These are phyloP conservation scores for Dunckerocampus dactyliophorus DNA, from an alignment of 2,113 vertebrate genomes.

Conservation along the genomic window DNA sequence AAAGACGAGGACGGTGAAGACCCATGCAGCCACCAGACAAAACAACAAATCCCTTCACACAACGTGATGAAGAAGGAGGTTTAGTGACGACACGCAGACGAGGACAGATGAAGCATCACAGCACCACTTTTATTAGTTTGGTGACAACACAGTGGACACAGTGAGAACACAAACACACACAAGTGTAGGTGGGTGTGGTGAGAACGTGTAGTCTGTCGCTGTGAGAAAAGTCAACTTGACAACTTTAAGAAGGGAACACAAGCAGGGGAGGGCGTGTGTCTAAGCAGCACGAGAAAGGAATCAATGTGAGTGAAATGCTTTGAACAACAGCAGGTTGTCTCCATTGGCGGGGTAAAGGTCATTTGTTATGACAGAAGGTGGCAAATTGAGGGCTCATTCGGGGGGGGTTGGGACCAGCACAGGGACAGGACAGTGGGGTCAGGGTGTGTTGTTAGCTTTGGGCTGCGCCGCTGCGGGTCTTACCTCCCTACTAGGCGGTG, in stretches of 20 bases:
- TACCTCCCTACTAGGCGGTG: slow-evolving; percentile 70
- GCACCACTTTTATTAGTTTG: slow-evolving; percentile 68
- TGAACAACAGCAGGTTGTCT: no score
- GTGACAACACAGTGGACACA: slow-evolving; percentile 45
- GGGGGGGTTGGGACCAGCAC: slow-evolving; percentile 7
- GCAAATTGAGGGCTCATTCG: neutral
- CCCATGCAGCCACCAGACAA: slow-evolving; percentile 20
- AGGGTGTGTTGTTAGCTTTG: neutral
- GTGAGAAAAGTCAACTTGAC: slow-evolving; percentile 17
- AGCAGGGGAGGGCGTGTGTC: neutral
- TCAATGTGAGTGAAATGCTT: no score
- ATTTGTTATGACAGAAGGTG: neutral
- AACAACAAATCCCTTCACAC: slow-evolving; percentile 1
- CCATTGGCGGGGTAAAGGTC: no score
- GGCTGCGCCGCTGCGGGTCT: slow-evolving; percentile 36
- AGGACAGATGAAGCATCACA: slow-evolving; percentile 47
- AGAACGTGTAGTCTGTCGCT: slow-evolving; percentile 25
- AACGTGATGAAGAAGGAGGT: neutral
- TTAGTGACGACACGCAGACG: slow-evolving; percentile 49
- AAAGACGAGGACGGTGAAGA: neutral
- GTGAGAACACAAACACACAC: slow-evolving; percentile 44
- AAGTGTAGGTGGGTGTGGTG: slow-evolving; percentile 18
- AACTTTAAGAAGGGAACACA: neutral
- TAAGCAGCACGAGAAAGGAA: neutral
- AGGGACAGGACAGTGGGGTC: neutral